Base-by-base conservation (phyloP, 1,140 invertebrate genomes). In the Rhopalosiphum padi region DNA sequence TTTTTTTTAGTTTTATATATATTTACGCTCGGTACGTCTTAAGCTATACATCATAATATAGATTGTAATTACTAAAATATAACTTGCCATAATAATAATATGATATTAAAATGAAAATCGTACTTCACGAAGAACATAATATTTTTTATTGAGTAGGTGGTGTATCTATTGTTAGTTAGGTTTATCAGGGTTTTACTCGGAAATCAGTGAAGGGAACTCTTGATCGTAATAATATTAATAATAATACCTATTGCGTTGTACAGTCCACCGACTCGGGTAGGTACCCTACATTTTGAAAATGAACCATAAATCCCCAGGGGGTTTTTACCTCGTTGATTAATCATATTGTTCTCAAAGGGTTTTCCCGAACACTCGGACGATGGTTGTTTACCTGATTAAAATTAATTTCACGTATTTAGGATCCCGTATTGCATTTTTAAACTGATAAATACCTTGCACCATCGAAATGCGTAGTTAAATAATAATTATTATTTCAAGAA, bases 341-440 rank as follows among this genome's bases (percentile, higher is more conserved):
- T 89, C n/a, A 89, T 89, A 89, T 89, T 89, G 87, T 89, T 89
- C n/a, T 89, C 87, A 23, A 37, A 89, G 87, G 87, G 87, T 22
- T 23, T 35, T 89, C 22, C 46, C 21, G n/a, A 53, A 22, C 21
- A 37, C 48, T 89, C 87, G 48, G 46, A 89, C 48, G 3, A 37
- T 35, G 87, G 87, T 37, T 35, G 48, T 89, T 51, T 88, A 88
- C n/a, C 87, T 51, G 87, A 89, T 89, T 89, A 89, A 89, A 89
- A 89, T 89, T 89, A 89, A 89, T 89, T 89, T 35, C 48, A 22
- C 46, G 48, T 51, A 53, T 89, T 89, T 89, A 89, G 46, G 85
- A 48, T n/a, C 2, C 18, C 35, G 48, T 89, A 87, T 87, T 87
- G 85, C 85, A 87, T 87, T 87, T 87, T 87, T 87, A 87, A 87